Percentiles rank a stretch among this genome's conserved stretches.
phyloP scores from a whole-genome alignment of 2,797 vertebrate species.

The Merluccius polli region DNA sequence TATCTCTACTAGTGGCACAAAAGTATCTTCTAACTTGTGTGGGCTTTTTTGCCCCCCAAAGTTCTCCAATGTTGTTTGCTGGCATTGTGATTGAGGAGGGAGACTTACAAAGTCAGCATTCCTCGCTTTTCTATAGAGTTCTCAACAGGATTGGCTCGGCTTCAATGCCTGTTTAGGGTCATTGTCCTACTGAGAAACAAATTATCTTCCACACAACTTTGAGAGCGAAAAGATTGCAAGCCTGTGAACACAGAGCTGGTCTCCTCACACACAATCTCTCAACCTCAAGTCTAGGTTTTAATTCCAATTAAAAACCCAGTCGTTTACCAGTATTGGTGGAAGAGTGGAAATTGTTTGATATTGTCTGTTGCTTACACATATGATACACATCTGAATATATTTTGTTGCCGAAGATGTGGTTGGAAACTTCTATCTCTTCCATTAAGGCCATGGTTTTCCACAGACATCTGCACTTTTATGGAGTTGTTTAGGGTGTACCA shows the following conservation, averaged over 20 bases:
- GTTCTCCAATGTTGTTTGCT: neutral
- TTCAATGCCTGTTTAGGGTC: neutral
- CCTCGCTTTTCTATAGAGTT: neutral
- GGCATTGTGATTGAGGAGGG: neutral
- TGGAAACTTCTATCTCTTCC: neutral
- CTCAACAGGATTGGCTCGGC: neutral
- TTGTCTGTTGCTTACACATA: neutral
- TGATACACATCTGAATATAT: neutral
- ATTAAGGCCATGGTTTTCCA: neutral
- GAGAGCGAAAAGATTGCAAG: neutral
- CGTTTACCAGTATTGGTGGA: neutral
- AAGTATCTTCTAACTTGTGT: neutral
- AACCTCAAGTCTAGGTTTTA: neutral
- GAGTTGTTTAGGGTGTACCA: neutral
- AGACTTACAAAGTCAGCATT: neutral
- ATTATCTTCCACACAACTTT: neutral
- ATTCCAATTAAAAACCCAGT: neutral
- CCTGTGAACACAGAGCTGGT: neutral
- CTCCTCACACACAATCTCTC: neutral
- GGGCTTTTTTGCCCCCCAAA: too few relatives aligned
- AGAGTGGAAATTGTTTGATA: neutral
- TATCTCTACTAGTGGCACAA: neutral
- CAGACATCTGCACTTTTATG: neutral
- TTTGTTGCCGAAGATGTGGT: neutral
- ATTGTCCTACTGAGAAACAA: neutral